A percentile compares a stretch with the other conserved stretches of the same genome.
These are phyloP conservation scores for Phoebastria nigripes DNA, from an alignment of 2,797 vertebrate species.

Conservation along the genomic window DNA sequence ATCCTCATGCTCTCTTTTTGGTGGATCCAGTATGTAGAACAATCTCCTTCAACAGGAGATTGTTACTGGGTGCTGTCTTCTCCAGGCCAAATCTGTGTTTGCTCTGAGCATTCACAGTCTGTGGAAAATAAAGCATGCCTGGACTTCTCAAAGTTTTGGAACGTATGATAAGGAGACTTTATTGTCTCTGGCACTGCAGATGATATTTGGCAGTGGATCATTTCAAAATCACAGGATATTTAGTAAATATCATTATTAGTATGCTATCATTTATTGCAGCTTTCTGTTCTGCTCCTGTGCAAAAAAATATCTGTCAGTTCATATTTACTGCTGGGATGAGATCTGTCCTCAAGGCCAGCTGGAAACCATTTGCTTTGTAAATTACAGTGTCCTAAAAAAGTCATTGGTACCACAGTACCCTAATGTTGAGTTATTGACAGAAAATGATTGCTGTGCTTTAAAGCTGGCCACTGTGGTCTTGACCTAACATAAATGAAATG, in stretches of 20 bases:
- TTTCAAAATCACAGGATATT: not conserved
- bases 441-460: not conserved
- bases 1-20: not conserved
- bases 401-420: not conserved
- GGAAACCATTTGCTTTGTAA: not conserved
- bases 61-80: not conserved
- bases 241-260: not conserved
- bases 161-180: not conserved
- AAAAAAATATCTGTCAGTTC: not conserved
- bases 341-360: not conserved
- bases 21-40: not conserved
- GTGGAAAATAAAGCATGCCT: not conserved
- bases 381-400: conserved; percentile 2
- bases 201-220: not conserved
- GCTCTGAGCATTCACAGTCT: not conserved
- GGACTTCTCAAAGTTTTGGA: not conserved
- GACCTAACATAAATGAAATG: not conserved
- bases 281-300: not conserved
- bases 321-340: not conserved
- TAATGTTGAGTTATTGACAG: not conserved
- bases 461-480: not conserved
- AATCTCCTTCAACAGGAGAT: not conserved
- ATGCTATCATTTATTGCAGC: not conserved
- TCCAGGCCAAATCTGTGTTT: not conserved
- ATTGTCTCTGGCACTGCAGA: not conserved